A percentile compares a stretch with the other conserved stretches of the same genome.
These are phyloP conservation scores for Macrochelys suwanniensis DNA, from an alignment of 2,797 vertebrate species.

Conservation along the genomic window DNA sequence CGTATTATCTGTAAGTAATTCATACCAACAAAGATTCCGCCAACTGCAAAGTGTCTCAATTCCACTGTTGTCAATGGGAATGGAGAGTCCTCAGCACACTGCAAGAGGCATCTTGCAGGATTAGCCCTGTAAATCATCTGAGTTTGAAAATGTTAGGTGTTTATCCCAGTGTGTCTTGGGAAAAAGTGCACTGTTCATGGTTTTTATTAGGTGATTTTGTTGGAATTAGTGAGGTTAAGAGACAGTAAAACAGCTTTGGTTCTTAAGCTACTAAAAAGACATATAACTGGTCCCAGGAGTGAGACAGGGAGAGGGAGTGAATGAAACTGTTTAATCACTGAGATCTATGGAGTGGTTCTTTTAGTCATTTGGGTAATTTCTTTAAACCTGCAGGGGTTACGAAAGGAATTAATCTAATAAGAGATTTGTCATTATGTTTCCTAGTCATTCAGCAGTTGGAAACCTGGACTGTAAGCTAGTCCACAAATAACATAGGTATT, in stretches of 20 bases:
- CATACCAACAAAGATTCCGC: not conserved
- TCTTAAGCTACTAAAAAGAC: not conserved
- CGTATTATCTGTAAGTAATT: not conserved
- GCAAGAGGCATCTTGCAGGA: not conserved
- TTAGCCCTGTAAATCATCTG: not conserved
- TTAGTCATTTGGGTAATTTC: constrained; percentile 1
- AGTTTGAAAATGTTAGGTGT: rapidly evolving
- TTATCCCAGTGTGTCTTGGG: rapidly evolving
- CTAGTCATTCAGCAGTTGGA: not conserved
- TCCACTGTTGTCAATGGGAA: not conserved
- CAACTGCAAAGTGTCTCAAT: not conserved
- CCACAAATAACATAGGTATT: not conserved
- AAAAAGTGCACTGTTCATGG: rapidly evolving
- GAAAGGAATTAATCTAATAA: not conserved
- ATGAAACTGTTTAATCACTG: not conserved
- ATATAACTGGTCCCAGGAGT: not conserved
- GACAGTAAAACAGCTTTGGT: not conserved
- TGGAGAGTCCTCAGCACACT: not conserved
- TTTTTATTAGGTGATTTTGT: rapidly evolving
- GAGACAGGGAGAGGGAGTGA: not conserved
- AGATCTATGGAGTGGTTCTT: not conserved
- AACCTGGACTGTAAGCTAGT: not conserved
- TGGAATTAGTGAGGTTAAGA: rapidly evolving
- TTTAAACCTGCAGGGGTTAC: constrained; percentile 14
- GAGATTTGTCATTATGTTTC: not conserved